phyloP scores from a whole-genome alignment of 2,888 invertebrate species.

The Lasioglossum zephyrum region DNA sequence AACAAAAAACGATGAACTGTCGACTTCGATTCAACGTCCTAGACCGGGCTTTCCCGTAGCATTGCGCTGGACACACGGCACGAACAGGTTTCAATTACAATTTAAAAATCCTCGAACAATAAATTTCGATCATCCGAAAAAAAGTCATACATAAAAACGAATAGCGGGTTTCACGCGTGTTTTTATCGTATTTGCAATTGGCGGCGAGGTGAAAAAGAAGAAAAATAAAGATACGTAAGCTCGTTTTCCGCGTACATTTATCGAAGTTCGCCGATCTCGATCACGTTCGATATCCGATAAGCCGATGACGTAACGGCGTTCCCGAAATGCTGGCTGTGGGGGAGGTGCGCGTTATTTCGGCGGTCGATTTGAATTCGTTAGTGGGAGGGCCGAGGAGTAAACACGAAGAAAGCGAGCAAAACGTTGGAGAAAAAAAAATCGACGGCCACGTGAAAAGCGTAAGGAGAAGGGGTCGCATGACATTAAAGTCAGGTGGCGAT shows the following conservation, averaged over 20 bases:
- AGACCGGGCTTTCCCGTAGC: not conserved
- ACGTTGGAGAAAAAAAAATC: not conserved
- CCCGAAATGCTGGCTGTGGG: not conserved
- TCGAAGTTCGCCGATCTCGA: not conserved
- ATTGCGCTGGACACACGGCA: not conserved
- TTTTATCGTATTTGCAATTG: not conserved
- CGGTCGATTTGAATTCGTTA: not conserved
- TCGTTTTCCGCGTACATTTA: not conserved
- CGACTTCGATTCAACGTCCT: not conserved
- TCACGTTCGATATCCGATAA: not conserved
- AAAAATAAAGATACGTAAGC: not conserved
- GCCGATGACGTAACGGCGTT: not conserved
- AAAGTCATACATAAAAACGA: not conserved
- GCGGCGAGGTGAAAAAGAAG: no score
- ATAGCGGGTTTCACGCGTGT: not conserved
- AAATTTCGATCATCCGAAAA: not conserved
- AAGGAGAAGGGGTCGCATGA: not conserved
- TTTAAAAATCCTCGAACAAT: not conserved
- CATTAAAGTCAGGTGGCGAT: conserved; percentile 64
- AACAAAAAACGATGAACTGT: not conserved
- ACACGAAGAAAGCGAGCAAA: not conserved
- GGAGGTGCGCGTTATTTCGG: not conserved
- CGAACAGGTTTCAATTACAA: not conserved
- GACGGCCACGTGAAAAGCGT: not conserved
- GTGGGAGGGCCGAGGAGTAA: not conserved